phyloP scores from a whole-genome alignment of 1,140 invertebrate genomes.

The honey bee (Apis mellifera) region DNA sequence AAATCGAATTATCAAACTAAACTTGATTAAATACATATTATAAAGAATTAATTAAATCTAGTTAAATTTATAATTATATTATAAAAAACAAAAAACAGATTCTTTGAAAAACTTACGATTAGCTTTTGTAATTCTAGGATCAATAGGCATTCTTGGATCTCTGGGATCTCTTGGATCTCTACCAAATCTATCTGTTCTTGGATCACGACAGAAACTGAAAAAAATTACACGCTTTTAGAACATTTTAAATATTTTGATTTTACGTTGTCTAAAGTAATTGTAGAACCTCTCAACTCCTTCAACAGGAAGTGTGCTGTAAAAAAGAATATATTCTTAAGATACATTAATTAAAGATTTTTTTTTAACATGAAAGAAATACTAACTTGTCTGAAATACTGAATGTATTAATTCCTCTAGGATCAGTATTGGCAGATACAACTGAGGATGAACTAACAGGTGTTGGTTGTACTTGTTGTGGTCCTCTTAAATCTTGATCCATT shows the following conservation, averaged over 20 bases:
- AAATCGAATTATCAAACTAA: constrained; percentile 29
- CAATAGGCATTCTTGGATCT: constrained; percentile 83
- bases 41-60: constrained; percentile 20
- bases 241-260: neutral
- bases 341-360: constrained; percentile 12
- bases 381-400: constrained; percentile 77
- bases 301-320: constrained; percentile 76
- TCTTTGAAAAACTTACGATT: constrained; percentile 71
- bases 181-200: constrained; percentile 81
- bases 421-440: constrained; percentile 69
- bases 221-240: constrained; percentile 31
- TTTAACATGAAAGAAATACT: constrained; percentile 55
- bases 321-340: constrained; percentile 59
- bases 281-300: constrained; percentile 79
- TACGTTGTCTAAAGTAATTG: constrained; percentile 30
- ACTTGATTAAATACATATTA: neutral
- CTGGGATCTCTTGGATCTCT: constrained; percentile 86
- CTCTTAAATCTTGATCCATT: constrained; percentile 85
- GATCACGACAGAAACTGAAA: constrained; percentile 81
- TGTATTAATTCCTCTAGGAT: constrained; percentile 64
- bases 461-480: constrained; percentile 79
- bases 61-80: constrained; percentile 56
- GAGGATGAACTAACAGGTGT: constrained; percentile 83
- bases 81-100: constrained; percentile 27
- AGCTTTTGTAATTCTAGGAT: constrained; percentile 84